Conservation (phyloP, 2,113 vertebrate genomes). For the Rostratula benghalensis region DNA sequence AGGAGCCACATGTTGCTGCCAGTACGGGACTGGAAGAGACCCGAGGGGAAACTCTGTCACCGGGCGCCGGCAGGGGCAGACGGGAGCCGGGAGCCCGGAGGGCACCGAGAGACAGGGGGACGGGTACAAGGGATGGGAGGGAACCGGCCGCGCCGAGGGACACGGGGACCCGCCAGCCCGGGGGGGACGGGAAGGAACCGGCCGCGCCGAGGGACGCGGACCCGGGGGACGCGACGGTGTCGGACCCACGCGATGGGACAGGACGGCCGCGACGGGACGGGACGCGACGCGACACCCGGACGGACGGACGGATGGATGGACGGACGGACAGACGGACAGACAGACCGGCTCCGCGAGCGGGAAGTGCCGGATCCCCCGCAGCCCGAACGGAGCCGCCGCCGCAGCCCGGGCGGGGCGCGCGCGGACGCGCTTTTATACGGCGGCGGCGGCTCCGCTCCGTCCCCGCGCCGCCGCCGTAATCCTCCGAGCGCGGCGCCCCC, state of each 20-base stretch:
- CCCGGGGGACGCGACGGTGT: neutral
- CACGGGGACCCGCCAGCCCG: neutral
- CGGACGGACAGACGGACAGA: too few species aligned
- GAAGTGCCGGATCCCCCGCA: neutral
- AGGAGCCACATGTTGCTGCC: slow-evolving; percentile 88
- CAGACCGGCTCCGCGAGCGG: neutral
- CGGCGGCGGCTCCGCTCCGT: neutral
- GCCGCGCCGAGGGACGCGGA: neutral
- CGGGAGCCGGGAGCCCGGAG: neutral
- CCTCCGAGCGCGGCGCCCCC: slow-evolving; percentile 29
- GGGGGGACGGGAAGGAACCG: neutral
- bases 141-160: neutral
- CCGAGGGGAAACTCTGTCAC: neutral
- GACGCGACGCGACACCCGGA: neutral
- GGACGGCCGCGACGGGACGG: neutral
- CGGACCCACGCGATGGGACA: neutral
- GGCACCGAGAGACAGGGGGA: neutral
- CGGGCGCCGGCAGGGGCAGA: neutral
- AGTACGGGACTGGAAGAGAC: neutral
- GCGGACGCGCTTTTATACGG: slow-evolving; percentile 35
- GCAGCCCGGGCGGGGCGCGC: slow-evolving; percentile 35
- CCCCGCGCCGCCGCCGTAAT: slow-evolving; percentile 45
- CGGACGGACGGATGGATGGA: neutral
- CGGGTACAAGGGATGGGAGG: neutral
- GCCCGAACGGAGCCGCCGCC: slow-evolving; percentile 25